A percentile compares a stretch with the other conserved stretches of the same genome.
Evolutionary conservation across 2,113 vertebrate genomes (phyloP).

Genomic region (Pluvianellus socialis): DNA sequence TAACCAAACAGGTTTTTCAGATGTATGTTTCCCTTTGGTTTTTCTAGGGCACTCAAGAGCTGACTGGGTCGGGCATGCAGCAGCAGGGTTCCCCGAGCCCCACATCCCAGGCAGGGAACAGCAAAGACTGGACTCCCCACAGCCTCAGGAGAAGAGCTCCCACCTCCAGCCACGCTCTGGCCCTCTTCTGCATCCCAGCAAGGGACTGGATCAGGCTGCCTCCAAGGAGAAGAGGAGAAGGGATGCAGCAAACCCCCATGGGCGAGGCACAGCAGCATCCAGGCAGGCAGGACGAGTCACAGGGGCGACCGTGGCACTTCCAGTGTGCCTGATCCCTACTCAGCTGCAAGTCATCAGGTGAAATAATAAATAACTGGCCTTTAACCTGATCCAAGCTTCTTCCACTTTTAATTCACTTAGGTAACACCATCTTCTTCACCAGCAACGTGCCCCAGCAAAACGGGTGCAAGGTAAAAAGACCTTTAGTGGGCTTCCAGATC

Average conservation of each 20-base stretch:
- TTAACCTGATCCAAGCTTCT: not conserved
- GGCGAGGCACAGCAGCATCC: accelerated
- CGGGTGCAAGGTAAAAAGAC: not conserved
- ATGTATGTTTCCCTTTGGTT: not conserved
- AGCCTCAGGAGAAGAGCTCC: not conserved
- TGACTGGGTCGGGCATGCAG: not conserved
- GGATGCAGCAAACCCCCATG: not conserved
- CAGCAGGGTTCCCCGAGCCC: not conserved
- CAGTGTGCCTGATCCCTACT: not conserved
- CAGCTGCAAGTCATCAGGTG: not conserved
- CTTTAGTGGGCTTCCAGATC: not conserved
- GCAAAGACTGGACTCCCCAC: not conserved
- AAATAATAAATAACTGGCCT: not conserved
- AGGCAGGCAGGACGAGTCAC: not conserved
- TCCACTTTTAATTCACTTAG: not conserved
- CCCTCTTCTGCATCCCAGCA: not conserved
- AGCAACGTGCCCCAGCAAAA: not conserved
- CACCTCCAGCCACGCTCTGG: not conserved
- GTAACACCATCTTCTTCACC: not conserved
- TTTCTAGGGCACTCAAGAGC: not conserved
- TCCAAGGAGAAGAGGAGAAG: not conserved
- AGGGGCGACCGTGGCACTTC: not conserved
- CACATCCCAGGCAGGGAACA: accelerated
- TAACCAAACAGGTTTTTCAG: not conserved
- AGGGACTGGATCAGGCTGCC: not conserved